A percentile compares a stretch with the other conserved stretches of the same genome.
phyloP scores from a whole-genome alignment of 1,140 invertebrate genomes.

The Antheraea pernyi region DNA sequence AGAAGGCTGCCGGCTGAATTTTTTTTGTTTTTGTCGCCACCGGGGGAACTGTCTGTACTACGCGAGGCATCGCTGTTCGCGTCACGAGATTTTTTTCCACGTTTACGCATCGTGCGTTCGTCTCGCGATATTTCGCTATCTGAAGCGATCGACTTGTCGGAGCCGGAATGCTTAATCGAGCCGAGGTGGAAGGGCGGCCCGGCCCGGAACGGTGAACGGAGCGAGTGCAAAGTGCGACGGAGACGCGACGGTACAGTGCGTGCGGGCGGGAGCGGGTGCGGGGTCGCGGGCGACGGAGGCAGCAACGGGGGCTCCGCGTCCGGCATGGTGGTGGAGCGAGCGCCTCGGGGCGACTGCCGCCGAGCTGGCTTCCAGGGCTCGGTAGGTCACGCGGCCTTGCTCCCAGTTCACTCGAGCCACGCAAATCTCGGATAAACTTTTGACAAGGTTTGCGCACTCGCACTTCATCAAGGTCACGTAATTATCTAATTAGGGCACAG shows the following conservation, averaged over 20 bases:
- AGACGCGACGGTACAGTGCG: conserved; percentile 50
- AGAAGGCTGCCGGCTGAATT: conserved; percentile 42
- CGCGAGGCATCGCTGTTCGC: conserved; percentile 51
- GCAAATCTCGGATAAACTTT: conserved; percentile 55
- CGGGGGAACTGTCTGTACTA: conserved; percentile 56
- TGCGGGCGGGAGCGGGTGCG: conserved; percentile 27
- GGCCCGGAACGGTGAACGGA: conserved; percentile 69
- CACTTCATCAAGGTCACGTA: conserved; percentile 11
- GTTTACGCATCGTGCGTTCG: conserved; percentile 74
- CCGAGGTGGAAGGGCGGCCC: conserved; percentile 71
- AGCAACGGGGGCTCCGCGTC: conserved; percentile 47
- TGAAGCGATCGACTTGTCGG: conserved; percentile 62
- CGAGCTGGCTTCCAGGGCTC: conserved; percentile 16
- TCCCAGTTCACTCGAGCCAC: conserved; percentile 44
- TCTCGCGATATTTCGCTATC: conserved; percentile 62
- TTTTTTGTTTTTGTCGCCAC: conserved; percentile 55
- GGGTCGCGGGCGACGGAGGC: conserved; percentile 35
- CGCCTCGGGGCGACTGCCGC: conserved; percentile 57
- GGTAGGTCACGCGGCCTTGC: conserved; percentile 42
- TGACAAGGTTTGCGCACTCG: conserved; percentile 15
- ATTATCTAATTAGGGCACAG: conserved; percentile 15
- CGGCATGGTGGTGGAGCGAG: conserved; percentile 52
- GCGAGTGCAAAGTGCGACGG: conserved; percentile 62
- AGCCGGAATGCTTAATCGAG: conserved; percentile 62
- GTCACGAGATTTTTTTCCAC: conserved; percentile 60